These are phyloP conservation scores for Junco hyemalis DNA, from an alignment of 2,113 vertebrate species.

Conservation along the genomic window DNA sequence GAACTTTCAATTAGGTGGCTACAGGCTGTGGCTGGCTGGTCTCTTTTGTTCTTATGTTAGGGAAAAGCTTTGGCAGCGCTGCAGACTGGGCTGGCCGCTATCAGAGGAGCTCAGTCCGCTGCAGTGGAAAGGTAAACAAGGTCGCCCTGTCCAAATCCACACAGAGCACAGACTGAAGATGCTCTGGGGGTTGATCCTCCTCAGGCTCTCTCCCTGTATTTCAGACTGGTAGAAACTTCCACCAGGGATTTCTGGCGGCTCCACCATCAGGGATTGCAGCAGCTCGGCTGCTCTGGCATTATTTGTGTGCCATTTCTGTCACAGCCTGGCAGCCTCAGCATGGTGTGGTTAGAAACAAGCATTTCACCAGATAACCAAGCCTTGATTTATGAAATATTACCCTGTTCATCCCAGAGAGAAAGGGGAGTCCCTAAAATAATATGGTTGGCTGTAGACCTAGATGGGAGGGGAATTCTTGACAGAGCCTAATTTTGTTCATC, in stretches of 20 bases:
- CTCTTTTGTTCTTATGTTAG: neutral
- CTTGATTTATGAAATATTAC: neutral
- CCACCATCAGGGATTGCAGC: neutral
- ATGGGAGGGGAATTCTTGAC: neutral
- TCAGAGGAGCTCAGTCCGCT: neutral
- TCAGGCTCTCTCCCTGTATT: neutral
- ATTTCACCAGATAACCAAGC: neutral
- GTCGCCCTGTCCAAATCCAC: neutral
- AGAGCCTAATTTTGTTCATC: neutral
- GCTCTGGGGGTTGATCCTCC: neutral
- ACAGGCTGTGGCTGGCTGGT: neutral
- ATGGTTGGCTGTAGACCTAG: neutral
- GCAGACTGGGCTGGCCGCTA: neutral
- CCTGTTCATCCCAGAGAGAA: neutral
- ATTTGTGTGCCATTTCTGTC: neutral
- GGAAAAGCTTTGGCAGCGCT: neutral
- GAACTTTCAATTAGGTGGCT: constrained; percentile 26
- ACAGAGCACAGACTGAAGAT: neutral
- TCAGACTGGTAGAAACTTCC: neutral
- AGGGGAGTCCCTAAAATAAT: neutral
- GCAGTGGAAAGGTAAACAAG: neutral
- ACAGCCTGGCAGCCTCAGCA: neutral
- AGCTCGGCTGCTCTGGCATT: neutral
- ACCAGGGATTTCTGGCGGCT: neutral
- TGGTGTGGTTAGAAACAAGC: neutral